Evolutionary conservation across 2,797 vertebrate genomes (phyloP), one percentile per base, ranked within the genome.

Genomic region (Haliaeetus albicilla): DNA sequence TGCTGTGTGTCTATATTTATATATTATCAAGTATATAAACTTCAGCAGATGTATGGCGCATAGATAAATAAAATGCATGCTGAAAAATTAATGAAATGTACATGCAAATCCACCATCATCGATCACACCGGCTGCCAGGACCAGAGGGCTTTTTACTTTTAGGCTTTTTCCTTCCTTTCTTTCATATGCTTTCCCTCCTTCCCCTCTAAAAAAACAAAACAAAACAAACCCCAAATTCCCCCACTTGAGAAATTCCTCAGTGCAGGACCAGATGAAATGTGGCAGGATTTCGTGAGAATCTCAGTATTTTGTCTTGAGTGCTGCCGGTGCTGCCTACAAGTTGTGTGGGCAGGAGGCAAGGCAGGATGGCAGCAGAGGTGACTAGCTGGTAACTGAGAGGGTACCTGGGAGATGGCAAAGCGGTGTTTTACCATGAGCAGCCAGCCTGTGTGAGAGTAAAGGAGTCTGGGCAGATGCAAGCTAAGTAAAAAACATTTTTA

Each of bases 81-180:
- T 98, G 97, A 98, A 98, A 98, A 98, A 98, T 98, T 98, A 98
- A 98, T 98, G 97, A 97, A 97, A 96, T 97, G 96, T 96, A 96
- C 97, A 97, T 96, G 96, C 97, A 97, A 96, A 97, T 98, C 97
- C 95, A 97, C 96, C 94, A 48, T 96, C 96, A 97, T 97, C 87
- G 96, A 97, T 97, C 96, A 95, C 1, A 2, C 90, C 3, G 95
- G 95, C 97, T 96, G 97, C 96, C 96, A 97, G 96, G 92, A 94
- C 95, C 97, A 95, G 85, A 93, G 96, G 98, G 85, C 92, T 93
- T 95, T 97, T 98, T 96, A 96, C 93, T 97, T 96, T 97, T 97
- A 93, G 95, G 97, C 73, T 94, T 96, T 95, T 94, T 95, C 77
- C 81, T 97, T 93, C 88, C 93, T 94, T 94, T 95, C 91, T 83